Base-by-base conservation (phyloP, 2,797 vertebrate genomes). In the Mormyrops boulengeri region DNA sequence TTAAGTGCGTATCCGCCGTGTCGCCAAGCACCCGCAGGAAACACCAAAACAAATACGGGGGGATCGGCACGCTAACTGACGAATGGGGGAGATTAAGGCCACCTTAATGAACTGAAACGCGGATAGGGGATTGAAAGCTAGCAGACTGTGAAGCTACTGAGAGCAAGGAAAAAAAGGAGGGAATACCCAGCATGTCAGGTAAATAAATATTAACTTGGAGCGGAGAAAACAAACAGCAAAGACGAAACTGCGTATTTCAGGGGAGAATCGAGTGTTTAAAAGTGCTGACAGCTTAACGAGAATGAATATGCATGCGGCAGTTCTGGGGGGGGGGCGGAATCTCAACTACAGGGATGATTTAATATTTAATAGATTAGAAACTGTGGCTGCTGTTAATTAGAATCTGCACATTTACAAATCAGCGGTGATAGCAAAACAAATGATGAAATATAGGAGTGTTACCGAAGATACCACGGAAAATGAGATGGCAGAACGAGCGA, bases 361-460 rank as follows among this genome's bases (percentile, higher is more conserved):
- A 98, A 98, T 97, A 98, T 98, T 99, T 98, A 98, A 98, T 97
- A 98, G 95, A 96, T 96, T 95, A 95, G 97, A 97, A 98, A 97
- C 97, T 97, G 97, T 97, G 95, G 97, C 97, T 95, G 91, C 94
- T 97, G 96, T 97, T 98, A 98, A 99, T 99, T 98, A 98, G 97
- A 99, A 98, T 98, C 97, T 99, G 97, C 98, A 97, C 97, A 96
- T 98, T 99, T 98, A 98, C 98, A 99, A 99, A 99, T 99, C 97
- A 97, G 96, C 97, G 97, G 97, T 98, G 98, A 99, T 98, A 97
- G 98, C 97, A 97, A 97, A 98, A 98, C 97, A 99, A 99, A 99
- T 99, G 97, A 98, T 99, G 98, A 99, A 99, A 99, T 99, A 99
- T 99, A 99, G 98, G 96, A 96, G 97, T 96, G 96, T 97, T 97